Evolutionary conservation across 2,797 vertebrate species (phyloP).

Genomic region (Hippocampus kuda): DNA sequence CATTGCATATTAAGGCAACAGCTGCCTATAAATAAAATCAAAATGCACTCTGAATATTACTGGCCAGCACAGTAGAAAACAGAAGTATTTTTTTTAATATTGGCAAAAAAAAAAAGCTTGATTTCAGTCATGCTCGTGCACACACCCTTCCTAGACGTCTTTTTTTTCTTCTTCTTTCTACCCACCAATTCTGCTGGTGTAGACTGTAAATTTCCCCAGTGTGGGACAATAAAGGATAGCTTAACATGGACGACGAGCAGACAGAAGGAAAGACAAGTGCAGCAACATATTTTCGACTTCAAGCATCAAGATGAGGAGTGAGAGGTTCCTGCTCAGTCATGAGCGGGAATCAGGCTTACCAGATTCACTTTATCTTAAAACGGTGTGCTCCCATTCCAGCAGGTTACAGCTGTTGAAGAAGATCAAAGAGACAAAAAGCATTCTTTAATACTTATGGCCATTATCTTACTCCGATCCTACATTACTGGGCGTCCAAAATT

Average conservation of each 20-base stretch:
- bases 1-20: background rate
- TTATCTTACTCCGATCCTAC: background rate
- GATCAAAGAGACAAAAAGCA: background rate
- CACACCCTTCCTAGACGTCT: background rate
- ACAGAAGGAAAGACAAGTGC: background rate
- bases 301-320: background rate
- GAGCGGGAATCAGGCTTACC: constrained; percentile 40
- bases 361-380: constrained; percentile 26
- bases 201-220: too few species aligned
- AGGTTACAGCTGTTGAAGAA: constrained; percentile 25
- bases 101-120: too few species aligned
- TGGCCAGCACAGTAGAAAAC: background rate
- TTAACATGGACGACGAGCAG: background rate
- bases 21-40: background rate
- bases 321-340: background rate
- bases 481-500: background rate
- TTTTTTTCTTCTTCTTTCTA: too few species aligned
- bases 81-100: too few species aligned
- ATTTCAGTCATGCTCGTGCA: background rate
- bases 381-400: constrained; percentile 51
- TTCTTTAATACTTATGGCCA: background rate
- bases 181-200: too few species aligned
- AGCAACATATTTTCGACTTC: constrained; percentile 1
- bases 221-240: too few species aligned
- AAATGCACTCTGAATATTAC: background rate